These are phyloP conservation scores for Perizoma flavofasciatum DNA, from an alignment of 2,888 invertebrate genomes.

Conservation along the genomic window DNA sequence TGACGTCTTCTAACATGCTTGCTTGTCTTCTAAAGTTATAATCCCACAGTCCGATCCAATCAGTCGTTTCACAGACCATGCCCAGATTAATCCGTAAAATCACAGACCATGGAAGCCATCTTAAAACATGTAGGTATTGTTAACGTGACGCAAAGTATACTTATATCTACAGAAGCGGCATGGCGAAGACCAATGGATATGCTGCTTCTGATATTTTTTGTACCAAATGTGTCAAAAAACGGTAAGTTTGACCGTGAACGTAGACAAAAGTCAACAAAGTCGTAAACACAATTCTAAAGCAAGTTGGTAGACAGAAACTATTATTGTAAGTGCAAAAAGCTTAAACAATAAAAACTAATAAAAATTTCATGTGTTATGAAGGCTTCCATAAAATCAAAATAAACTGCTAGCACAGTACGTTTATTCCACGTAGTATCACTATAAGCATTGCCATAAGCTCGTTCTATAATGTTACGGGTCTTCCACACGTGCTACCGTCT, in stretches of 20 bases:
- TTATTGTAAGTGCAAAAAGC: conserved; percentile 13
- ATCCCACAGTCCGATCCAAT: no score
- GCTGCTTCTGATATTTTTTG: neutral
- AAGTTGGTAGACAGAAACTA: conserved; percentile 14
- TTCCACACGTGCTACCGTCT: conserved; percentile 1
- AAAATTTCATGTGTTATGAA: conserved; percentile 32
- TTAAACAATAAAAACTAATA: conserved; percentile 30
- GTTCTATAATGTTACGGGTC: conserved; percentile 29
- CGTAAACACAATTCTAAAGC: conserved; percentile 8
- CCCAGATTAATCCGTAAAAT: no score
- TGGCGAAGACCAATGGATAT: no score
- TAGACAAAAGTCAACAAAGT: conserved; percentile 13
- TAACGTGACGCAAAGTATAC: no score
- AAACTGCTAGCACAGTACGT: conserved; percentile 32
- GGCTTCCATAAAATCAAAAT: conserved; percentile 40
- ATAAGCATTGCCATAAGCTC: conserved; percentile 39
- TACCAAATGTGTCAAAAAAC: neutral
- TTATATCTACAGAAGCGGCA: no score
- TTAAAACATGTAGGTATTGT: no score
- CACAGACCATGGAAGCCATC: no score
- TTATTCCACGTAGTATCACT: conserved; percentile 40
- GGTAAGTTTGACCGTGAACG: conserved; percentile 7
- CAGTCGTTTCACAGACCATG: no score
- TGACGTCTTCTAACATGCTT: no score
- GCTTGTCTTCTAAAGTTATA: no score